These are phyloP conservation scores for Mythimna vitellina DNA, from an alignment of 2,888 invertebrate species.

Conservation along the genomic window DNA sequence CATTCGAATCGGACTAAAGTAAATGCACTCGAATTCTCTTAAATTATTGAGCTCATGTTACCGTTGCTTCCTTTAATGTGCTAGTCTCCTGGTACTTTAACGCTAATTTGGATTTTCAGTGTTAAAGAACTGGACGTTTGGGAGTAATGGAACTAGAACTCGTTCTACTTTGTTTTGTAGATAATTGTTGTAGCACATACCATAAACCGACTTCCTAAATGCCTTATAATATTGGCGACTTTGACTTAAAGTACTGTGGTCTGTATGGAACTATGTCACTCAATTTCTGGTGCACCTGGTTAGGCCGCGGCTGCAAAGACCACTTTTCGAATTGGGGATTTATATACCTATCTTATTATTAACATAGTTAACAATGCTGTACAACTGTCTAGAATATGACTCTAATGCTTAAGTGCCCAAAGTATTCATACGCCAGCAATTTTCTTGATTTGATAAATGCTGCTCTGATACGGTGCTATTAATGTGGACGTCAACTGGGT, in stretches of 20 bases:
- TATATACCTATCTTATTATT: not conserved
- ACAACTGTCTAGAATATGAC: no score
- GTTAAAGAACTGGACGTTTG: constrained; percentile 28
- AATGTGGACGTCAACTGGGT: no score
- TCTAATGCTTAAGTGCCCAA: no score
- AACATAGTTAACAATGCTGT: no score
- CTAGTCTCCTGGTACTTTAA: constrained; percentile 12
- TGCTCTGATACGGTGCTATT: no score
- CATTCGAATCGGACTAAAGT: constrained; percentile 22
- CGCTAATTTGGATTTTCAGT: constrained; percentile 29
- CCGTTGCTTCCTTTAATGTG: constrained; percentile 1
- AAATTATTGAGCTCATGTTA: constrained; percentile 16
- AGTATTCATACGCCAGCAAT: no score
- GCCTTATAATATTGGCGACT: no score
- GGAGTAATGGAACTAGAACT: constrained; percentile 23
- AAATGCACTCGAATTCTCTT: constrained; percentile 46
- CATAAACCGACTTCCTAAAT: no score
- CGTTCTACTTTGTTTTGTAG: no score
- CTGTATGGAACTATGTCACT: not conserved
- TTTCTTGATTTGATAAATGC: no score
- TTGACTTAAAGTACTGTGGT: not conserved
- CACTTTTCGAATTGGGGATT: not conserved
- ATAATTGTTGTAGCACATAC: no score
- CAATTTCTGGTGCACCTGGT: not conserved
- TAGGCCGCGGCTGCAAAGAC: not conserved